Evolutionary conservation across 92 coral and sea anemone species (phyloP), one percentile per base, ranked within the genome.

Genomic region (Parazoanthus swiftii): DNA sequence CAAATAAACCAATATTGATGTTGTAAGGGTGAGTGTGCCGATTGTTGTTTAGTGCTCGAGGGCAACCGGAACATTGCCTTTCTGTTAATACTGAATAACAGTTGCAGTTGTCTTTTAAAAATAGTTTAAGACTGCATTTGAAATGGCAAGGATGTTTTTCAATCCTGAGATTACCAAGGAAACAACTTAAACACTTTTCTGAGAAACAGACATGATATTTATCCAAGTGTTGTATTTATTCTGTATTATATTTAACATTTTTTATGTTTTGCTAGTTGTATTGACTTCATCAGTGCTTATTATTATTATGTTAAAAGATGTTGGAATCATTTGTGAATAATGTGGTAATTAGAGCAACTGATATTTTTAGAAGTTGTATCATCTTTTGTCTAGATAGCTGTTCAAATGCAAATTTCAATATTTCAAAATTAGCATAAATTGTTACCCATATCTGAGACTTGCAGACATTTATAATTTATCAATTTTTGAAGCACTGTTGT

Each of bases 311-410:
- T 42, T 8, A n/a, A 42, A 39, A 51, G 29, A 14, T 25, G 58
- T 8, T 4, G 26, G 8, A 21, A 11, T 6, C 10, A 25, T 85
- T 46, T 73, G 36, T 46, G 33, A 44, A 36, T 37, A 38, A 9
- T 29, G 20, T 43, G 35, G 18, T 25, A 48, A 48, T 48, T 48
- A 42, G 5, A 38, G 16, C 9, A 13, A 74, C 3, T 23, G 80
- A 18, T 79, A 79, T 48, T 79, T 79, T 79, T 79, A n/a, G 59
- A 10, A 5, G 26, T 79, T 48, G 35, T 79, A 2, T 79, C 82
- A 79, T 50, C 66, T 8, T 48, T 76, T 50, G 63, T 79, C 16
- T 23, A 15, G 54, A 39, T 44, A 77, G 25, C 16, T 58, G 23
- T 63, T 63, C 70, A 63, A 63, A 63, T 63, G 70, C 16, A 63